Evolutionary conservation across 2,113 vertebrate species (phyloP), one percentile per base, ranked within the genome.

Genomic region (Cathartes aura): DNA sequence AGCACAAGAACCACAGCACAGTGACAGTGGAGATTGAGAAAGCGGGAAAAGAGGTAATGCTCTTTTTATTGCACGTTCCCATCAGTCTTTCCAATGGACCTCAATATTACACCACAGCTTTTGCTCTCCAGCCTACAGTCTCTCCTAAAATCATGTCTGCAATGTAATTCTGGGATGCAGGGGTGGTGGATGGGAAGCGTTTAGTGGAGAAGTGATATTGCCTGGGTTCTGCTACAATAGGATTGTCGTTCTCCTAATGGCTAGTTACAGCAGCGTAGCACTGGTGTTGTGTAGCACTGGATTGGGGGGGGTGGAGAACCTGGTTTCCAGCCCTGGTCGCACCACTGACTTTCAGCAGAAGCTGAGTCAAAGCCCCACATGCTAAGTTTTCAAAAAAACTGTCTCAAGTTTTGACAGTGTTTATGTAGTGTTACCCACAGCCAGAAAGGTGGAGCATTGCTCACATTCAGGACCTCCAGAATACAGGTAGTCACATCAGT

Each of bases 1-100:
- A 99, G 95, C 99, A 99, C 98, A 99, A 99, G 97, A 98, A 98
- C 32, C 99, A 99, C 90, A 97, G 95, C 96, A 98, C 98, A 0
- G 98, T 99, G 62, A 98, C 98, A 0, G 97, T 99, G 85, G 99
- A 99, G 87, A 98, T 98, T 2, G 99, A 99, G 98, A 98, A 99
- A 74, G 94, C 78, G 0, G 97, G 98, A 26, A 99, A 98, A 93
- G 99, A 99, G 99, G 99, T 99, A 96, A 98, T 7, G 13, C 29
- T 59, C 30, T 23, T 88, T 68, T 38, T 47, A 19, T 26, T 42
- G 6, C 9, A 20, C 0, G 0, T 40, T 55, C 10, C 48, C 22
- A 48, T 8, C 24, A 6, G 34, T 8, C 24, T 42, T 62, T 60
- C 38, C 63, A 34, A 20, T 6, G 21, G 40, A 29, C 17, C 26